Conservation (phyloP, 2,888 invertebrate species). For the Pollenia amentaria region DNA sequence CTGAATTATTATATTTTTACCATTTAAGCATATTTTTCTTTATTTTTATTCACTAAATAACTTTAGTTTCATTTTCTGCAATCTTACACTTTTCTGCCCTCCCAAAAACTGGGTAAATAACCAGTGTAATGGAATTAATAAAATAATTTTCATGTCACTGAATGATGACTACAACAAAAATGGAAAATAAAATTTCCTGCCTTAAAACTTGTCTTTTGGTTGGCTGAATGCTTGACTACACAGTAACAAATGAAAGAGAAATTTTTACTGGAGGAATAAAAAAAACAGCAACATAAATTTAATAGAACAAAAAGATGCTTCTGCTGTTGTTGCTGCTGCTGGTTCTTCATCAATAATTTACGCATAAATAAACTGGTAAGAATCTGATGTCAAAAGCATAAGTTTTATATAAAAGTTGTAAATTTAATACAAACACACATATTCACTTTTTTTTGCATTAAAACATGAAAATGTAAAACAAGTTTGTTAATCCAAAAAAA, state of each 20-base stretch:
- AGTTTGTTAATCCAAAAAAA: not conserved
- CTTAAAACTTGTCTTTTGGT: slow-evolving; percentile 28
- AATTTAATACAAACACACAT: too few species aligned
- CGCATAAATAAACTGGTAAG: slow-evolving; percentile 62
- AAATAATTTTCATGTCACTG: slow-evolving; percentile 68
- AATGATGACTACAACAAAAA: slow-evolving; percentile 45
- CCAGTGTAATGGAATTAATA: slow-evolving; percentile 70
- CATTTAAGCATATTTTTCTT: not conserved
- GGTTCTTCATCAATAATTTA: slow-evolving; percentile 66
- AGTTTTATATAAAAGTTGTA: slow-evolving; percentile 35
- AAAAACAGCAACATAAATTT: slow-evolving; percentile 6
- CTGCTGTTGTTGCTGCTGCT: not conserved
- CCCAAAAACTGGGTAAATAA: not conserved
- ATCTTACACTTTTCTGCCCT: not conserved
- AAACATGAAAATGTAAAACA: not conserved
- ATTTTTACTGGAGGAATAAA: not conserved
- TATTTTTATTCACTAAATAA: slow-evolving; percentile 7
- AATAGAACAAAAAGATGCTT: slow-evolving; percentile 10
- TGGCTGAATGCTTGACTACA: slow-evolving; percentile 26
- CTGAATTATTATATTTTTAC: not conserved
- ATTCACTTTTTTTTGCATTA: not conserved
- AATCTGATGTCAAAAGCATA: slow-evolving; percentile 62
- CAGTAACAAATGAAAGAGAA: slow-evolving; percentile 49
- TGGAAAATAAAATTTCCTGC: slow-evolving; percentile 28
- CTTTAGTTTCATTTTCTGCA: not conserved